Evolutionary conservation across 2,113 vertebrate genomes (phyloP).

Genomic region (Donacobius atricapilla): DNA sequence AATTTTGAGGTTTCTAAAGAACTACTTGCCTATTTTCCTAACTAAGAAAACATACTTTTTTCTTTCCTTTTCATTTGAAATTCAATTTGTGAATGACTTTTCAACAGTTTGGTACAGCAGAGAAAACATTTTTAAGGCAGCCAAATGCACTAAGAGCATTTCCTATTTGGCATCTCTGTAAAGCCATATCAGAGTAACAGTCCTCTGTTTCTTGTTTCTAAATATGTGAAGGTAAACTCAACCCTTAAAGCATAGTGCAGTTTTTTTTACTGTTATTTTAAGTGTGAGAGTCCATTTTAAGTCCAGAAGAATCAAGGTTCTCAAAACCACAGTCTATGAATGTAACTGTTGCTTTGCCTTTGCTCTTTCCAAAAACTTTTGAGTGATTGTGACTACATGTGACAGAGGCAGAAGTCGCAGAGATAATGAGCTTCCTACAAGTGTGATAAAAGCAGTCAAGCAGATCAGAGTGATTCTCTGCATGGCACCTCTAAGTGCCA

Average conservation of each 20-base stretch:
- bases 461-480: background rate
- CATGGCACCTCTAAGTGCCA: background rate
- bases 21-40: background rate
- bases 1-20: background rate
- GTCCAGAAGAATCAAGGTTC: background rate
- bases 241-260: background rate
- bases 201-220: background rate
- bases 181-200: background rate
- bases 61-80: background rate
- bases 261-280: background rate
- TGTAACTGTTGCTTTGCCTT: background rate
- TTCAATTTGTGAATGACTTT: background rate
- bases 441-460: background rate
- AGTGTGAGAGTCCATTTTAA: background rate
- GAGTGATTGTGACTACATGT: background rate
- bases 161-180: background rate
- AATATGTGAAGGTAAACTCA: background rate
- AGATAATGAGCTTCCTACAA: background rate
- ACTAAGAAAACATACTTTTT: background rate
- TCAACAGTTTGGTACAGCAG: background rate
- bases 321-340: background rate
- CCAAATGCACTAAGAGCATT: background rate
- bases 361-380: background rate
- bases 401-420: background rate
- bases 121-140: background rate